Evolutionary conservation across 2,113 vertebrate species (phyloP).

Genomic region (Rhombomys opimus): DNA sequence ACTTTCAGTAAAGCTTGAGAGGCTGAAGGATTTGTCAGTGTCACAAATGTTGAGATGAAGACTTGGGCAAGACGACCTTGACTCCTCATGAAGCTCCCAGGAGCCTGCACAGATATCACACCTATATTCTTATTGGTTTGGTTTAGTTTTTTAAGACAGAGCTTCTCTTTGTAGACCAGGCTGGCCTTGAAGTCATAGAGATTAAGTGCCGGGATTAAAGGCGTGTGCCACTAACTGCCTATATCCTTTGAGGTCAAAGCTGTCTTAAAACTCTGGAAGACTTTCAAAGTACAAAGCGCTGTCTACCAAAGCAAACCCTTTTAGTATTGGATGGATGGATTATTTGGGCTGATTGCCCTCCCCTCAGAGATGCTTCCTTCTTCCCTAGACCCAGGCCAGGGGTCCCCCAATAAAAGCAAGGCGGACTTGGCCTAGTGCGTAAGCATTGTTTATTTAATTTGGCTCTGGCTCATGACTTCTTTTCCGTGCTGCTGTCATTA

Average conservation of each 20-base stretch:
- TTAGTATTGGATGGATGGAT: not conserved
- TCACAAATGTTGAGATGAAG: not conserved
- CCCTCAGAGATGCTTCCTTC: not conserved
- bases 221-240: not conserved
- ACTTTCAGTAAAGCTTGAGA: constrained; percentile 40
- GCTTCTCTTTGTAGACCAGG: not conserved
- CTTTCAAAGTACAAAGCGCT: not conserved
- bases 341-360: not conserved
- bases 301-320: not conserved
- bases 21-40: not conserved
- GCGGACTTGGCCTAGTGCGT: not conserved
- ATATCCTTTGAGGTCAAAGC: constrained; percentile 17
- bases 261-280: not conserved
- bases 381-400: not conserved
- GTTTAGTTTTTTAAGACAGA: not conserved
- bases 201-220: not conserved
- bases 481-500: not conserved
- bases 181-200: not conserved
- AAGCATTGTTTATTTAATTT: constrained; percentile 68
- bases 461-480: constrained; percentile 33
- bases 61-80: not conserved
- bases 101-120: not conserved
- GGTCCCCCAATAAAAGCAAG: not conserved
- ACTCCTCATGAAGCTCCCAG: not conserved
- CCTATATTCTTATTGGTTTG: not conserved